Percentiles rank a stretch among this genome's conserved stretches.
Evolutionary conservation across 2,113 vertebrate genomes (phyloP).

Genomic region (Leptodactylus fuscus): DNA sequence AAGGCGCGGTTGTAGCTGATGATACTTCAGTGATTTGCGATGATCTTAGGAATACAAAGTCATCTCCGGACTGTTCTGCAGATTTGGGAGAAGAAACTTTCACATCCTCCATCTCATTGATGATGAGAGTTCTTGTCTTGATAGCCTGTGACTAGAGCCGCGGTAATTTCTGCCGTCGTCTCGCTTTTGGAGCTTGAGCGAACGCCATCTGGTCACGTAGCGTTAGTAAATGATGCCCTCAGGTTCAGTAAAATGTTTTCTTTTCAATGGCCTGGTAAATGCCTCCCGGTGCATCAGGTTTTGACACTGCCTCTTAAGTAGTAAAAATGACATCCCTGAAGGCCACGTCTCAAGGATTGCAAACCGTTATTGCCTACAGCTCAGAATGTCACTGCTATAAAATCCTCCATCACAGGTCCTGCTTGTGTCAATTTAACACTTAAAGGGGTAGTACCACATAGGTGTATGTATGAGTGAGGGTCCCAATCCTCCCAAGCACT

Average conservation of each 20-base stretch:
- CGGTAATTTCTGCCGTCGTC: neutral
- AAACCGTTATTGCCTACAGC: slow-evolving; percentile 8
- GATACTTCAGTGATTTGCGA: slow-evolving; percentile 7
- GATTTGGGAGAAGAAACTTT: neutral
- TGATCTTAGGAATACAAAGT: neutral
- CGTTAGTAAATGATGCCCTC: slow-evolving; percentile 24
- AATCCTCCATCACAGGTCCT: neutral
- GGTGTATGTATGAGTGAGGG: no score
- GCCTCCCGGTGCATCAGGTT: slow-evolving; percentile 12
- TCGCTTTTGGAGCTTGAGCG: slow-evolving; percentile 35
- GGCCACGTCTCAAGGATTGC: neutral
- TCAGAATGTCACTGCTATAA: neutral
- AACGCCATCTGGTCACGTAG: slow-evolving; percentile 36
- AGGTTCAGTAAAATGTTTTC: slow-evolving; percentile 31
- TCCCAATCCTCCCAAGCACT: no score
- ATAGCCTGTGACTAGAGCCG: neutral
- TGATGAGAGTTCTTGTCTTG: neutral
- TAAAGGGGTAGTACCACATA: neutral
- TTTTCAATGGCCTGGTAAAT: slow-evolving; percentile 31
- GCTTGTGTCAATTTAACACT: neutral
- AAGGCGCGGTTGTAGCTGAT: neutral
- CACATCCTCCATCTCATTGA: neutral
- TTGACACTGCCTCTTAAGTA: slow-evolving; percentile 30
- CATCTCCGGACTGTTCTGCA: neutral
- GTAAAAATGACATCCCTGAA: slow-evolving; percentile 26